Evolutionary conservation across 1,140 invertebrate species (phyloP).

Genomic region (Zaprionus gabonicus): DNA sequence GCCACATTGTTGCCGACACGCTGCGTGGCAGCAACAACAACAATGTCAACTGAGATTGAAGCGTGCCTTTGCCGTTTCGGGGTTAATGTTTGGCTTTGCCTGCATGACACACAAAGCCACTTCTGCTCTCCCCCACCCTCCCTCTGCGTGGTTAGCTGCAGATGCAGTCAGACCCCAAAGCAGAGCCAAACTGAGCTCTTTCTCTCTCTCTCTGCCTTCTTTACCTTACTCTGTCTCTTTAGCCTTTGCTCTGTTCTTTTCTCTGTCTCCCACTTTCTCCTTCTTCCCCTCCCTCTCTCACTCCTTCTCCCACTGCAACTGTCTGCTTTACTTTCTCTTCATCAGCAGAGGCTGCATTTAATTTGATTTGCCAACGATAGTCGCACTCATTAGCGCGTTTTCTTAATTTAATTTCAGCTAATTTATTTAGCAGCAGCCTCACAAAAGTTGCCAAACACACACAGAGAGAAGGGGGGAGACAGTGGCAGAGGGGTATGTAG

Average conservation of each 20-base stretch:
- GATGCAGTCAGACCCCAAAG: slow-evolving; percentile 24
- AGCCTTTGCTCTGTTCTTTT: slow-evolving; percentile 9
- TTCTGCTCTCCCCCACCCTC: background rate
- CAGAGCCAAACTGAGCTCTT: background rate
- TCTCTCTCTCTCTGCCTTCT: background rate
- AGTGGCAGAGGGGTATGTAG: background rate
- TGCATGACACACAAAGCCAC: slow-evolving; percentile 47
- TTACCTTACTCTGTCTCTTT: slow-evolving; percentile 1
- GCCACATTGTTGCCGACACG: slow-evolving; percentile 80
- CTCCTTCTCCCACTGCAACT: slow-evolving; percentile 17
- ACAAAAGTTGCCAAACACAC: slow-evolving; percentile 52
- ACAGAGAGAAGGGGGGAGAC: background rate
- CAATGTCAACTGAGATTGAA: slow-evolving; percentile 67
- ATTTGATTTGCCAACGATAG: slow-evolving; percentile 71
- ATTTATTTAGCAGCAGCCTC: slow-evolving; percentile 50
- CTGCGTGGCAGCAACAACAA: slow-evolving; percentile 55
- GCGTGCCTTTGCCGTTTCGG: slow-evolving; percentile 51
- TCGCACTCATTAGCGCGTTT: slow-evolving; percentile 64
- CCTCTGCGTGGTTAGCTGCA: slow-evolving; percentile 26
- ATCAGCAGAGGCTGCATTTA: slow-evolving; percentile 62
- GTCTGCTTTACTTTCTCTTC: slow-evolving; percentile 32
- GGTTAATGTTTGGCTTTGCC: slow-evolving; percentile 69
- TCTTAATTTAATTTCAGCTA: slow-evolving; percentile 69
- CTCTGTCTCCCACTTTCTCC: slow-evolving; percentile 30
- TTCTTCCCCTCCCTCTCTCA: slow-evolving; percentile 8